phyloP scores from a whole-genome alignment of 2,113 vertebrate species.

The Mirounga angustirostris region DNA sequence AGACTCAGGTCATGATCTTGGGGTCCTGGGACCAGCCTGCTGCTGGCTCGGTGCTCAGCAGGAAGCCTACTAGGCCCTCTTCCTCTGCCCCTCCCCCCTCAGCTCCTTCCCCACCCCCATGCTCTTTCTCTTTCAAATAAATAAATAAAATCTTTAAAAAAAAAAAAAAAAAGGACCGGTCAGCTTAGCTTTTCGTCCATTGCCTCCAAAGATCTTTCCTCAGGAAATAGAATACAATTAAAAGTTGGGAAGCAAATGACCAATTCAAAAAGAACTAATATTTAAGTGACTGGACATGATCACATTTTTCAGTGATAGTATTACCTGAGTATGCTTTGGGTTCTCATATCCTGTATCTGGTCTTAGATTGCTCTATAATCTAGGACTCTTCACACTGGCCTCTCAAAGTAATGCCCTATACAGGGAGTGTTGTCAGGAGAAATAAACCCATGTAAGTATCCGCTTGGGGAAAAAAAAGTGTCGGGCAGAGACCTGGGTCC shows the following conservation, averaged over 20 bases:
- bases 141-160: too few species aligned
- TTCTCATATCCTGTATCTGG: background rate
- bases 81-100: too few species aligned
- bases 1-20: too few species aligned
- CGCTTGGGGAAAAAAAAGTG: background rate
- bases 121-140: too few species aligned
- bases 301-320: background rate
- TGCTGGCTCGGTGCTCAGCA: too few species aligned
- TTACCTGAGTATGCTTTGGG: background rate
- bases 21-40: too few species aligned
- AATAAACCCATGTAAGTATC: background rate
- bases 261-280: background rate
- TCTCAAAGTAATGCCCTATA: background rate
- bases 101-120: too few species aligned
- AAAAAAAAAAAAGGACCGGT: too few species aligned
- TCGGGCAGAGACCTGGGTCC: background rate
- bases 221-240: slow-evolving; percentile 15
- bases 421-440: background rate
- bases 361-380: background rate
- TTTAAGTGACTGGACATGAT: background rate
- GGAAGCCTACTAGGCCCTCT: too few species aligned
- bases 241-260: background rate
- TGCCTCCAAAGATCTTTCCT: background rate
- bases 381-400: background rate
- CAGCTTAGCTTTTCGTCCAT: background rate